Evolutionary conservation across 2,888 invertebrate species (phyloP).

Genomic region (Oligia fasciuncula): DNA sequence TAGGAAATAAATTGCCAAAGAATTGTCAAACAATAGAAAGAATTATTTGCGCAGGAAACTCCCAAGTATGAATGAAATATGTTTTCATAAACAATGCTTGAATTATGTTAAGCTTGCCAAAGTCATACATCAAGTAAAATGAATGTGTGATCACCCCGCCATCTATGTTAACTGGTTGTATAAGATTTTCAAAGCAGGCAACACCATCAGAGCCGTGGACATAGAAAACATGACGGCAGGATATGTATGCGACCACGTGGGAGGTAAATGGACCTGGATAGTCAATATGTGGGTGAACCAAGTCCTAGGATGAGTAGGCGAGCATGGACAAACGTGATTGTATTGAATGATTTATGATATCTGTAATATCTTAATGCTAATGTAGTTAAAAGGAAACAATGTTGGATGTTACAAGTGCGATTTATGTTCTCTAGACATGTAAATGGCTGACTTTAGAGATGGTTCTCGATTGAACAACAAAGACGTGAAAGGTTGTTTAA

Average conservation of each 20-base stretch:
- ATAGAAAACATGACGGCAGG: constrained; percentile 55
- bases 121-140: constrained; percentile 60
- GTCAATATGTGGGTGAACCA: constrained; percentile 68
- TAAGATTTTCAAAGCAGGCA: constrained; percentile 55
- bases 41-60: constrained; percentile 65
- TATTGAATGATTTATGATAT: constrained; percentile 76
- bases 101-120: constrained; percentile 45
- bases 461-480: constrained; percentile 24
- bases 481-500: constrained; percentile 2
- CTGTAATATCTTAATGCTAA: constrained; percentile 72
- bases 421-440: constrained; percentile 51
- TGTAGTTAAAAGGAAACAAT: constrained; percentile 65
- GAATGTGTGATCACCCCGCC: constrained; percentile 44
- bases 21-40: constrained; percentile 62
- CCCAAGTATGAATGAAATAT: constrained; percentile 61
- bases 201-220: constrained; percentile 34
- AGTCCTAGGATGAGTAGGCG: constrained; percentile 73
- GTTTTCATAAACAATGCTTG: constrained; percentile 63
- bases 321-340: constrained; percentile 62
- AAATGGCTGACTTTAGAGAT: constrained; percentile 34
- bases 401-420: constrained; percentile 36
- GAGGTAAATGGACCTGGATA: constrained; percentile 75
- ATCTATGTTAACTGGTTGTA: constrained; percentile 54
- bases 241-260: constrained; percentile 69
- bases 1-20: constrained; percentile 52